Conservation (phyloP, 2,888 invertebrate species). For the Andrena bicolor region DNA sequence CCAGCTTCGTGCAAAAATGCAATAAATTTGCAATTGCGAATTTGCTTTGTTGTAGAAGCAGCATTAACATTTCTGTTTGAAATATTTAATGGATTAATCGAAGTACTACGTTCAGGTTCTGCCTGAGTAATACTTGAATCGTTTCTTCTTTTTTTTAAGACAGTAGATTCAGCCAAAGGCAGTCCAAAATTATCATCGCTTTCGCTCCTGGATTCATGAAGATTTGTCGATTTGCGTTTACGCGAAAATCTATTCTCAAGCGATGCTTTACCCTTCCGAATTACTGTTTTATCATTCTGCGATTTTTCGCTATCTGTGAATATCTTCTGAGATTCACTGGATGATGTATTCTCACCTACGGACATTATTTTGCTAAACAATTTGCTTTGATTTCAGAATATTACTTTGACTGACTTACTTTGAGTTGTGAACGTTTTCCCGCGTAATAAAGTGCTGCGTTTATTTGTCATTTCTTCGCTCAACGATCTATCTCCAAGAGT, state of each 20-base stretch:
- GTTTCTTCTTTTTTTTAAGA: slow-evolving; percentile 36
- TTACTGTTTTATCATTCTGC: neutral
- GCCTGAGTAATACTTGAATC: slow-evolving; percentile 10
- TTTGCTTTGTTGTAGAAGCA: slow-evolving; percentile 9
- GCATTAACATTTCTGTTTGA: neutral
- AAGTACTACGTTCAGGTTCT: neutral
- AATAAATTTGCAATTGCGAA: slow-evolving; percentile 53
- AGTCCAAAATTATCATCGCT: slow-evolving; percentile 42
- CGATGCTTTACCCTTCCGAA: slow-evolving; percentile 4
- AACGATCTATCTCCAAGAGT: slow-evolving; percentile 2
- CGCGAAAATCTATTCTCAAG: slow-evolving; percentile 9
- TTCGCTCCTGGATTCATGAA: slow-evolving; percentile 3
- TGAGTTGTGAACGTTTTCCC: slow-evolving; percentile 26
- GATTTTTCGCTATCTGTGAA: slow-evolving; percentile 6
- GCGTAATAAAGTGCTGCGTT: slow-evolving; percentile 18
- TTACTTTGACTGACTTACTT: slow-evolving; percentile 28
- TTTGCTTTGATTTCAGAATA: neutral
- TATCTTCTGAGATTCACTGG: neutral
- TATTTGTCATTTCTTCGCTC: neutral
- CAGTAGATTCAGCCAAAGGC: slow-evolving; percentile 46
- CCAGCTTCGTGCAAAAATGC: slow-evolving; percentile 76
- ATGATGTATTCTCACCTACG: slow-evolving; percentile 22
- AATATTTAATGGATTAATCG: neutral
- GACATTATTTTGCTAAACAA: slow-evolving; percentile 6
- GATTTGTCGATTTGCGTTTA: slow-evolving; percentile 48